These are phyloP conservation scores for Callocephalon fimbriatum DNA, from an alignment of 2,113 vertebrate species.

Conservation along the genomic window DNA sequence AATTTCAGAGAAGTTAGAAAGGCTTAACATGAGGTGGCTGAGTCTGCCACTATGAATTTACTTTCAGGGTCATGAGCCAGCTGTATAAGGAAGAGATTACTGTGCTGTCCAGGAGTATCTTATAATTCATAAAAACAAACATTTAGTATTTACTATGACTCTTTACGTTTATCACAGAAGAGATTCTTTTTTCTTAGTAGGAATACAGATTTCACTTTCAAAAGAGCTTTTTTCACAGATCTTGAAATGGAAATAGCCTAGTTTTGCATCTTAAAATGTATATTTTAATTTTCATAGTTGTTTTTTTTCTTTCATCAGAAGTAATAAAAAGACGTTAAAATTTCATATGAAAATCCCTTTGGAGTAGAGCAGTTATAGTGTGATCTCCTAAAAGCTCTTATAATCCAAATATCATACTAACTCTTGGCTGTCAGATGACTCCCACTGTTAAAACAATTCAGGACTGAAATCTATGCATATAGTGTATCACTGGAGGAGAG, in stretches of 20 bases:
- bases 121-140: slow-evolving; percentile 6
- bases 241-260: background rate
- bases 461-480: background rate
- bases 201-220: background rate
- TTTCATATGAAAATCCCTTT: background rate
- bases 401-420: background rate
- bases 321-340: background rate
- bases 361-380: background rate
- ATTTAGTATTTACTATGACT: background rate
- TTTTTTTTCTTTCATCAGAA: background rate
- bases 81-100: slow-evolving; percentile 11
- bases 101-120: background rate
- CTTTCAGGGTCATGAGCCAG: background rate
- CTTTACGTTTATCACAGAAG: background rate
- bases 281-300: background rate
- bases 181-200: background rate
- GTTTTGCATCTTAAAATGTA: background rate
- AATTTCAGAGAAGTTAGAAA: background rate
- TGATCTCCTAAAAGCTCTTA: background rate
- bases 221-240: background rate
- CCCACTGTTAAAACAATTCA: background rate
- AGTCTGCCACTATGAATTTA: slow-evolving; percentile 1
- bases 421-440: background rate
- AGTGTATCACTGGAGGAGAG: background rate
- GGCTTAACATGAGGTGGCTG: background rate